A percentile compares a stretch with the other conserved stretches of the same genome.
phyloP scores from a whole-genome alignment of 2,113 vertebrate genomes.

The Atractosteus spatula region DNA sequence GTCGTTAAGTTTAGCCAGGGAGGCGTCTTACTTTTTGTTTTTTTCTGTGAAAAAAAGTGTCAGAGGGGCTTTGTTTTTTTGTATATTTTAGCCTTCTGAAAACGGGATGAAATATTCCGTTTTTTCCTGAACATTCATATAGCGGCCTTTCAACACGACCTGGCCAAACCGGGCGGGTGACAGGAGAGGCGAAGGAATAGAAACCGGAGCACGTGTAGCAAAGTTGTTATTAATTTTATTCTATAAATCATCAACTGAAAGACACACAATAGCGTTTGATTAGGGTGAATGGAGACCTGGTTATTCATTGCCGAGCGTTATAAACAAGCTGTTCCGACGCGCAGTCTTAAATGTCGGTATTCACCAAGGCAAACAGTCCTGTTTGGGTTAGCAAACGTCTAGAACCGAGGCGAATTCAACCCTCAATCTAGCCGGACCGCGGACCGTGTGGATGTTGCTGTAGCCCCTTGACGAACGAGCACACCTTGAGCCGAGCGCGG shows the following conservation, averaged over 20 bases:
- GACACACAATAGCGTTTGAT: constrained; percentile 87
- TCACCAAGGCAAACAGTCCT: constrained; percentile 64
- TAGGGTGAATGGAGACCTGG: constrained; percentile 82
- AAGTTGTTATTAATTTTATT: constrained; percentile 94
- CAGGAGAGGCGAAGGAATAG: not conserved
- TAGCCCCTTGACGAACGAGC: no score
- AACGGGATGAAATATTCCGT: no score
- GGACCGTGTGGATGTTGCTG: not conserved
- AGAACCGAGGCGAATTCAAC: constrained; percentile 32
- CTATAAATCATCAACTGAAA: constrained; percentile 99
- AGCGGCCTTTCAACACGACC: no score
- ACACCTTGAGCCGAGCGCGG: no score
- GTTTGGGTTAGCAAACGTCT: constrained; percentile 52
- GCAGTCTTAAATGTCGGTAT: constrained; percentile 54
- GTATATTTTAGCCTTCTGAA: no score
- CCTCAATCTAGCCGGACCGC: constrained; percentile 23
- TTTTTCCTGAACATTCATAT: no score
- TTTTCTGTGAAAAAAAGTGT: no score
- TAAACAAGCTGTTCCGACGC: constrained; percentile 72
- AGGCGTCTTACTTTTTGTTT: no score
- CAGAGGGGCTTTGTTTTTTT: no score
- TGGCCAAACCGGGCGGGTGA: no score
- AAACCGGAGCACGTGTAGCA: constrained; percentile 84
- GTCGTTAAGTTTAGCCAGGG: no score
- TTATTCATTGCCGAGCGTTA: constrained; percentile 90